Base-by-base conservation (phyloP, 2,113 vertebrate species). In the Chaetorhynchus papuensis region DNA sequence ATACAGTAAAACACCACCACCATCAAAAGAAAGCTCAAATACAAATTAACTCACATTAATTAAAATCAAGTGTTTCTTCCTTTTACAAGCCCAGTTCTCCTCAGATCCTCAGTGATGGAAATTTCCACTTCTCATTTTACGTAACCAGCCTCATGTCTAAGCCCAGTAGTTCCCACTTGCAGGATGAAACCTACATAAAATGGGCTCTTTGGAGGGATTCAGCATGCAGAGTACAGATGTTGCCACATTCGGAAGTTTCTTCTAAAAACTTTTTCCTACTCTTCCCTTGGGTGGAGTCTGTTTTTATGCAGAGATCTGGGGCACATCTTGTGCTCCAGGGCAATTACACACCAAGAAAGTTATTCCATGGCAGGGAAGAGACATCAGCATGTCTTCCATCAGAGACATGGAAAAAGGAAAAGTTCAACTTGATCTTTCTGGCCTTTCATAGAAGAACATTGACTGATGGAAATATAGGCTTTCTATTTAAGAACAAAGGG, bases 401-500 rank as follows among this genome's bases (percentile, higher is more conserved):
- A 86, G 41, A 60, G 33, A 78, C 20, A 50, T 19, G 17, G 68
- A 66, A 89, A 92, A 94, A 82, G 47, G 42, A 89, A 72, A 66
- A 88, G 50, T 89, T 86, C 88, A 49, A 41, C 61, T 85, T 85
- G 53, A 80, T 94, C 57, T 60, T 89, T 94, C 56, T 83, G 80
- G 64, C 61, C 72, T 92, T 90, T 95, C 92, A 94, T 22, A 91
- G 87, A 87, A 88, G 89, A 93, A 76, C 63, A 88, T 6, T 80
- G 89, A 82, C 42, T 77, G 75, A 92, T 83, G 66, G 63, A 66
- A 94, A 86, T 81, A 80, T 11, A 90, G 72, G 66, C 78, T 94
- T 93, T 79, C 83, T 83, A 21, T 89, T 87, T 76, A 93, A 93
- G 87, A 95, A 95, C 82, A 96, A 97, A 96, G 50, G 30, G 13